These are phyloP conservation scores for Prorops nasuta DNA, from an alignment of 1,140 invertebrate species.

Conservation along the genomic window DNA sequence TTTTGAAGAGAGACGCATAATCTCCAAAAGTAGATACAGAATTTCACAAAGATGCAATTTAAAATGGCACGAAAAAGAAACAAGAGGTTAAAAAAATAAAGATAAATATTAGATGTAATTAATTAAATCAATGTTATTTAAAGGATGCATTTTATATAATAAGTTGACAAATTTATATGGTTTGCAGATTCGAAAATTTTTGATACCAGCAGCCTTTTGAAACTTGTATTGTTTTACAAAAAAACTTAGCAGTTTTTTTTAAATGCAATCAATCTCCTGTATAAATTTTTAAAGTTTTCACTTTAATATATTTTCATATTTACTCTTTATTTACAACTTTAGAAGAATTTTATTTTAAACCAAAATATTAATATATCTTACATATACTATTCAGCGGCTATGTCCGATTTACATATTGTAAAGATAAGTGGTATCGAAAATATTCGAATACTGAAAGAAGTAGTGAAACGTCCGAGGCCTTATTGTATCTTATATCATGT, in stretches of 20 bases:
- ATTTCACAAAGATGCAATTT: not conserved
- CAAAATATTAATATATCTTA: too few species aligned
- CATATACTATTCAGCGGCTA: too few species aligned
- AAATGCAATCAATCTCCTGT: too few species aligned
- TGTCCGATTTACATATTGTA: too few species aligned
- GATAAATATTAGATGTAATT: constrained; percentile 33
- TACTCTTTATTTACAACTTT: not conserved
- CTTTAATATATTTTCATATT: too few species aligned
- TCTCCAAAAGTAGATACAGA: too few species aligned
- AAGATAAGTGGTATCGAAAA: constrained; percentile 21
- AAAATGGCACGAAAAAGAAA: too few species aligned
- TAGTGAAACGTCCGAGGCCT: constrained; percentile 53
- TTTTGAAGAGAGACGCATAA: too few species aligned
- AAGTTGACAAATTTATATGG: constrained; percentile 43
- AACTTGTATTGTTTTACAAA: not conserved
- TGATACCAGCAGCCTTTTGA: constrained; percentile 2
- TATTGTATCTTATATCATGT: constrained; percentile 48
- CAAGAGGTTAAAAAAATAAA: not conserved
- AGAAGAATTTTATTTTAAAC: not conserved
- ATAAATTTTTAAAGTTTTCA: too few species aligned
- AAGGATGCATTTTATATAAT: constrained; percentile 45
- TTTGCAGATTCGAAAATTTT: constrained; percentile 47
- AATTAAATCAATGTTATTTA: constrained; percentile 40
- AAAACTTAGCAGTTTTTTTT: too few species aligned
- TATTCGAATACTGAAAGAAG: constrained; percentile 41